Base-by-base conservation (phyloP, 2,888 invertebrate species). In the Drosophila acutilabella region DNA sequence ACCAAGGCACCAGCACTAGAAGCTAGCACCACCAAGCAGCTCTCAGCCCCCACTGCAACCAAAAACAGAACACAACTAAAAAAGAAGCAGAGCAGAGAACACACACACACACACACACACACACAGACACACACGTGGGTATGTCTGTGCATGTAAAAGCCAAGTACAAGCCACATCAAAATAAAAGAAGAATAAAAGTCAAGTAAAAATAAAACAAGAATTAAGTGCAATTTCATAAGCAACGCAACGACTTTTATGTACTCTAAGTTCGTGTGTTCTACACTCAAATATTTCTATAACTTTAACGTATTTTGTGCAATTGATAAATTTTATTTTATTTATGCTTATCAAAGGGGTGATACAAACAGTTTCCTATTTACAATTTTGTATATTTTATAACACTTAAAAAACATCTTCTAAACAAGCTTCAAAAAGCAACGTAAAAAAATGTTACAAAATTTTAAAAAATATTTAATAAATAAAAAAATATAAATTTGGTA, bases 81-180 rank as follows among this genome's bases (percentile, higher is more conserved):
- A n/a, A 53, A 40, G 50, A 50, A 36, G 20, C 14, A 51, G 33
- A 20, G 8, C 30, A 8, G 8, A 30, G 8, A 30, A 7, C 26
- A 26, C 26, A 30, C 30, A 30, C 30, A 30, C 8, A n/a, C 65
- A 52, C 66, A 42, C 64, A 57, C 52, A 60, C 45, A 13, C 13
- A 11, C 64, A 52, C 61, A 42, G 58, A 52, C 47, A 60, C 51
- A 59, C 74, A 59, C 56, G 38, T 42, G 48, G 18, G 41, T 54
- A 78, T 76, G 78, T 57, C 59, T 80, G 61, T 74, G 57, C 71
- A 74, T 68, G 77, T 88, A 85, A 85, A 70, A 88, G 89, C 88
- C 88, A 88, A 85, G 88, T 84, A 84, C 70, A 84, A 81, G 72
- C 89, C 88, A 64, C 82, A 88, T 66, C 70, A 83, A 87, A 78